Conservation (phyloP, 1,140 invertebrate genomes). For the Stegodyphus mimosarum region DNA sequence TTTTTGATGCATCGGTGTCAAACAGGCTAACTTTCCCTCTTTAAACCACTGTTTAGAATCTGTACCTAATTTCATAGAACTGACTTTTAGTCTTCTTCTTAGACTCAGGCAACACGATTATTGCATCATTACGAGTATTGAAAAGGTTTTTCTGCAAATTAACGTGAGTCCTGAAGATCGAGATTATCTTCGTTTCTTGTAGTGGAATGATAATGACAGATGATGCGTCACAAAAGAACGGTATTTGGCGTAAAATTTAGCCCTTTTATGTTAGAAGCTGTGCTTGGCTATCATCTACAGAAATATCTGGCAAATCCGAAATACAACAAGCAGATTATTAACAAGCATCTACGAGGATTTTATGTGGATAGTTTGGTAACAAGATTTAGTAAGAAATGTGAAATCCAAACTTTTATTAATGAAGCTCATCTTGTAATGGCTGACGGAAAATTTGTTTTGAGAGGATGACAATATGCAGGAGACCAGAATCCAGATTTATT, state of each 20-base stretch:
- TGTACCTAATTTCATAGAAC: slow-evolving; percentile 59
- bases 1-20: slow-evolving; percentile 64
- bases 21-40: slow-evolving; percentile 25
- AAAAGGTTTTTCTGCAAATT: slow-evolving; percentile 34
- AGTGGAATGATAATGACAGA: background rate
- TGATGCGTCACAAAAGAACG: background rate
- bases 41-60: slow-evolving; percentile 53
- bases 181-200: slow-evolving; percentile 7
- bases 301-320: background rate
- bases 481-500: background rate
- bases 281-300: background rate
- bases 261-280: slow-evolving; percentile 7
- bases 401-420: background rate
- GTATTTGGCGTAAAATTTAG: slow-evolving; percentile 18
- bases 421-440: background rate
- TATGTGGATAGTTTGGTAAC: slow-evolving; percentile 20
- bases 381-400: background rate
- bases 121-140: background rate
- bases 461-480: slow-evolving; percentile 10
- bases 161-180: background rate
- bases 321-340: background rate
- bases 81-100: background rate
- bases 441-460: slow-evolving; percentile 10
- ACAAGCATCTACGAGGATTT: background rate
- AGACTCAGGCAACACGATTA: background rate